Evolutionary conservation across 2,113 vertebrate species (phyloP).

Genomic region (Microcebus griseorufus): DNA sequence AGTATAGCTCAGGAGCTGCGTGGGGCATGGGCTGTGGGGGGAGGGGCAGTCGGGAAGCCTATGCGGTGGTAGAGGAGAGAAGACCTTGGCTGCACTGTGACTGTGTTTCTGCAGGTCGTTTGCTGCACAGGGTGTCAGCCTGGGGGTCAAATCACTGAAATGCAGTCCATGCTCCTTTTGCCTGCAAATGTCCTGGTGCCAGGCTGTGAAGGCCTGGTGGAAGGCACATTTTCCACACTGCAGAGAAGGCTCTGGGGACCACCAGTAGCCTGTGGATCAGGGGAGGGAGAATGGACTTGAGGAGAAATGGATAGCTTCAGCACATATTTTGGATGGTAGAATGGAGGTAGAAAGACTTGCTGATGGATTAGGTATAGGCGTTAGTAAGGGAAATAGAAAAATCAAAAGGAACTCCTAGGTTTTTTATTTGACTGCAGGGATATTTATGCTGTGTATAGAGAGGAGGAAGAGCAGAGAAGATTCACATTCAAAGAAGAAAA

Average conservation of each 20-base stretch:
- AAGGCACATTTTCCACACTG: neutral
- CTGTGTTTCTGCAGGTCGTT: neutral
- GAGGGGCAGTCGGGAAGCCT: neutral
- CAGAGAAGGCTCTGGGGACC: neutral
- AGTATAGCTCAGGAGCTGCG: neutral
- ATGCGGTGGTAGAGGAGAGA: neutral
- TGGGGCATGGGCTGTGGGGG: neutral
- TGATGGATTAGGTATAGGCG: neutral
- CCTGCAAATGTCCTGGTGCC: neutral
- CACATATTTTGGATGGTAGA: neutral
- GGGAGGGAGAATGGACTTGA: neutral
- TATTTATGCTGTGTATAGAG: neutral
- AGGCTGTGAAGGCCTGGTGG: neutral
- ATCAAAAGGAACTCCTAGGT: neutral
- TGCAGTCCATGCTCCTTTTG: neutral
- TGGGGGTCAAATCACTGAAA: neutral
- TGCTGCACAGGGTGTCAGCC: neutral
- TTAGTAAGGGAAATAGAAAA: neutral
- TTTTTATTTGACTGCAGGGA: neutral
- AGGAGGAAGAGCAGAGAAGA: neutral
- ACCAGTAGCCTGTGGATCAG: neutral
- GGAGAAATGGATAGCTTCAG: neutral
- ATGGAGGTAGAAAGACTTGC: neutral
- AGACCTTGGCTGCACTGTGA: neutral
- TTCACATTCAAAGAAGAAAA: neutral